phyloP scores from a whole-genome alignment of 2,888 invertebrate genomes.

The Leucophenga maculata region DNA sequence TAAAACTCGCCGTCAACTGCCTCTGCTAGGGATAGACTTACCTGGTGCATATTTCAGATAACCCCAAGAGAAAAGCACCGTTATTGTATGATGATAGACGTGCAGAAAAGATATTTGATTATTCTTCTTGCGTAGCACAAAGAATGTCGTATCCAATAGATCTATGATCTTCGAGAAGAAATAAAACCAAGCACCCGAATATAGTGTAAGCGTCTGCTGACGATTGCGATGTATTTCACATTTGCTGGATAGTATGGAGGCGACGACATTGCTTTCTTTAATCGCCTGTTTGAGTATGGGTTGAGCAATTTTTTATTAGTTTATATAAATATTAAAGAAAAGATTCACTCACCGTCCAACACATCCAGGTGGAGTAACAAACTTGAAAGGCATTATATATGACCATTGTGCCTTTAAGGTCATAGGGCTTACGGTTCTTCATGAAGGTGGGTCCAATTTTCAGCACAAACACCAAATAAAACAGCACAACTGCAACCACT shows the following conservation, averaged over 20 bases:
- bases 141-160: conserved; percentile 87
- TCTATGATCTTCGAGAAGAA: conserved; percentile 86
- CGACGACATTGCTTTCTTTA: conserved; percentile 63
- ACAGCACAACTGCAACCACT: conserved; percentile 77
- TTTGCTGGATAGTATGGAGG: conserved; percentile 65
- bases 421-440: conserved; percentile 82
- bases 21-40: conserved; percentile 59
- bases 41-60: conserved; percentile 85
- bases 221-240: conserved; percentile 67
- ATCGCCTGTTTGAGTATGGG: conserved; percentile 31
- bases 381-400: conserved; percentile 93
- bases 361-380: conserved; percentile 83
- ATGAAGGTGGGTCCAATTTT: conserved; percentile 84
- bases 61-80: conserved; percentile 86
- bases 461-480: conserved; percentile 82
- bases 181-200: conserved; percentile 82
- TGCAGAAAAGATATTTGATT: conserved; percentile 91
- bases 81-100: conserved; percentile 89
- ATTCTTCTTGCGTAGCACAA: conserved; percentile 91
- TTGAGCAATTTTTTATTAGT: no score
- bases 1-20: no score
- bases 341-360: conserved; percentile 65
- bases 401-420: conserved; percentile 82
- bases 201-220: conserved; percentile 73
- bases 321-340: no score